A percentile compares a stretch with the other conserved stretches of the same genome.
Conservation (phyloP, 1,140 invertebrate species). For the Bombus turneri region DNA sequence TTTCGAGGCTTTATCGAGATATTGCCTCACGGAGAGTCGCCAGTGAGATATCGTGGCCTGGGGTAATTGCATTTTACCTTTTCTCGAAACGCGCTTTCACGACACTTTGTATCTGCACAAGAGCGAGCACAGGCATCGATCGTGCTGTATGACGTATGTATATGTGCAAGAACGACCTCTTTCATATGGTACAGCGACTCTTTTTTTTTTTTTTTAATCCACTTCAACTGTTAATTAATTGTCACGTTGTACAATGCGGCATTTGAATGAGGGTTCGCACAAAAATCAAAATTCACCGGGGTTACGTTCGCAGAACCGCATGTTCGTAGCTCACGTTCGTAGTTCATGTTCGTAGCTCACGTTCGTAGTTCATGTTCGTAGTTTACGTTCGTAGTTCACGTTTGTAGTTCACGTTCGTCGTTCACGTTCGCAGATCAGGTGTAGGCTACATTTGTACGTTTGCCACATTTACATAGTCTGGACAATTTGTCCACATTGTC, state of each 20-base stretch:
- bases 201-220: background rate
- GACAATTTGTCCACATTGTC: no score
- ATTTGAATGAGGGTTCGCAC: no score
- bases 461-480: no score
- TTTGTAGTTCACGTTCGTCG: no score
- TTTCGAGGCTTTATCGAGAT: constrained; percentile 22
- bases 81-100: constrained; percentile 18
- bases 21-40: background rate
- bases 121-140: constrained; percentile 4
- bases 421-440: no score
- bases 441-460: no score
- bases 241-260: background rate
- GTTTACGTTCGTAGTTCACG: no score
- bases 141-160: constrained; percentile 2
- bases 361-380: no score
- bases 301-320: no score
- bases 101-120: background rate
- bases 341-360: no score
- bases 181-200: background rate
- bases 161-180: background rate
- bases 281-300: no score
- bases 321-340: no score
- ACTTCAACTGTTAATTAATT: background rate
- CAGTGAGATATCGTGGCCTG: background rate
- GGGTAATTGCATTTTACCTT: constrained; percentile 30